phyloP scores from a whole-genome alignment of 2,113 vertebrate genomes.

The Osmerus eperlanus region DNA sequence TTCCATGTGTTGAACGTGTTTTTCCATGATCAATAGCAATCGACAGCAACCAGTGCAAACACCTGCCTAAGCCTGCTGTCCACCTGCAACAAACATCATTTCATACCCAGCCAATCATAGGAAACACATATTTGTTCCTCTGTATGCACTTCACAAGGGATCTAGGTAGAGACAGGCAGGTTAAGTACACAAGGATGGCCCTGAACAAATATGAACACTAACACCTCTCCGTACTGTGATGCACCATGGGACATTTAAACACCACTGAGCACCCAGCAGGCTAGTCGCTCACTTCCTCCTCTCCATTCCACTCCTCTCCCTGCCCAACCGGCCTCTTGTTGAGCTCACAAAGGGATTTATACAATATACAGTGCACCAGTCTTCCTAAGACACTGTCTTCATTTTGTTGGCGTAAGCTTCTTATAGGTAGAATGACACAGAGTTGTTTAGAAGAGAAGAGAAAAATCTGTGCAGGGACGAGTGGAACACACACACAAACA shows the following conservation, averaged over 20 bases:
- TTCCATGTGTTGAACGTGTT: too few species aligned
- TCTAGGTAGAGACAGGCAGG: constrained; percentile 61
- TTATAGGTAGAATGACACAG: constrained; percentile 6
- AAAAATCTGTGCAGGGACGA: too few species aligned
- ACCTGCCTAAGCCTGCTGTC: constrained; percentile 41
- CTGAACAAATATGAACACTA: constrained; percentile 46
- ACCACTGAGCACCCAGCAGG: constrained; percentile 5
- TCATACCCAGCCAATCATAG: constrained; percentile 56
- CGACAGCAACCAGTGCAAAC: constrained; percentile 46
- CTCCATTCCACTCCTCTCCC: too few species aligned
- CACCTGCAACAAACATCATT: constrained; percentile 57
- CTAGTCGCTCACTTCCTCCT: background rate
- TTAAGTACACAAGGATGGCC: constrained; percentile 55
- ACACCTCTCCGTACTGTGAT: constrained; percentile 34
- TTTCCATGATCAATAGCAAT: constrained; percentile 38
- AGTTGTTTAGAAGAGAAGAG: too few species aligned
- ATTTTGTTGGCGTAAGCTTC: constrained; percentile 4
- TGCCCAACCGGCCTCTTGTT: background rate
- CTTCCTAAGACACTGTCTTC: constrained; percentile 17
- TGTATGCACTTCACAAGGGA: constrained; percentile 56
- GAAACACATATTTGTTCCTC: constrained; percentile 66
- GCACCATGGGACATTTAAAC: constrained; percentile 45
- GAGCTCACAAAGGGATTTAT: constrained; percentile 15
- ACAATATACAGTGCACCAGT: background rate
- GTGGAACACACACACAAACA: too few species aligned